phyloP scores from a whole-genome alignment of 2,888 invertebrate species.

The Parochlus steinenii region DNA sequence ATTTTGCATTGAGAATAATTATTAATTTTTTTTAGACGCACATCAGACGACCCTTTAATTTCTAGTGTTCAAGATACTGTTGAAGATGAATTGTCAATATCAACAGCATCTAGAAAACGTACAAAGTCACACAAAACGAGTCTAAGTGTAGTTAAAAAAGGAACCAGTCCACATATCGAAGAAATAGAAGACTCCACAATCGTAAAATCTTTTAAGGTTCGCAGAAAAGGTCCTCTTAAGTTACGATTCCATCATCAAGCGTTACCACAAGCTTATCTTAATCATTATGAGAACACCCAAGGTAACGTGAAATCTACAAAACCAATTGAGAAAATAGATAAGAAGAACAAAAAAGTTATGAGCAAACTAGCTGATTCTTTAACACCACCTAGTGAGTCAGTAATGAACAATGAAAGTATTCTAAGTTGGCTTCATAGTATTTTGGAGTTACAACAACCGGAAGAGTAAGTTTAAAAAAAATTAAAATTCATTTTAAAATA shows the following conservation, averaged over 20 bases:
- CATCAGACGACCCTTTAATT: conserved; percentile 30
- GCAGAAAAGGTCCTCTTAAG: conserved; percentile 44
- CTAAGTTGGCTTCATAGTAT: conserved; percentile 35
- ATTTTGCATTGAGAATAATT: neutral
- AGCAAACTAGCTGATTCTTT: conserved; percentile 14
- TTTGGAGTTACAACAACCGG: conserved; percentile 35
- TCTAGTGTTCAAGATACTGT: conserved; percentile 24
- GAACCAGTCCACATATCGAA: too few species aligned
- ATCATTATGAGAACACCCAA: conserved; percentile 59
- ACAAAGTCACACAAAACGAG: neutral
- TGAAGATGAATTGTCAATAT: conserved; percentile 13
- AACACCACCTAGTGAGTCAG: conserved; percentile 6
- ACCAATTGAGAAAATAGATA: neutral
- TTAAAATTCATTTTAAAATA: too few species aligned
- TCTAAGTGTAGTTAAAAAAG: too few species aligned
- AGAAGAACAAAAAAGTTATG: too few species aligned
- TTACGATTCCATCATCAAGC: conserved; percentile 69
- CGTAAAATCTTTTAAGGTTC: too few species aligned
- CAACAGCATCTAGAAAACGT: neutral
- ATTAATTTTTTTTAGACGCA: conserved; percentile 17
- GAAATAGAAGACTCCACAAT: too few species aligned
- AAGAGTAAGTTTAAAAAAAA: conserved; percentile 29
- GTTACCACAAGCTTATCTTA: conserved; percentile 57
- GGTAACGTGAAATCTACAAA: conserved; percentile 32
- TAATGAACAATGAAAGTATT: conserved; percentile 23